Conservation (phyloP, 2,113 vertebrate genomes). For the Speoplatyrhinus poulsoni region DNA sequence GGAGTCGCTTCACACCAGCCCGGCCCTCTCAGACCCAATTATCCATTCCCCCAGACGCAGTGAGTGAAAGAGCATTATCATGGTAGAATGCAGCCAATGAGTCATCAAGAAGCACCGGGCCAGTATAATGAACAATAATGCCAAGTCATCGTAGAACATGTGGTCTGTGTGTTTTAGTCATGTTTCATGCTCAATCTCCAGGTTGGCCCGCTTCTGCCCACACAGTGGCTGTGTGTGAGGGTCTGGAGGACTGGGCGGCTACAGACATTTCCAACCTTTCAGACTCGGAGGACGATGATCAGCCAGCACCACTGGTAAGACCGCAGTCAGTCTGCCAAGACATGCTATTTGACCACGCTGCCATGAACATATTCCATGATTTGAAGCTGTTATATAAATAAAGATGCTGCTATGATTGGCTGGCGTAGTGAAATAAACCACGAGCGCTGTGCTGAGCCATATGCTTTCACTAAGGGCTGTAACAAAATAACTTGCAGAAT, state of each 20-base stretch:
- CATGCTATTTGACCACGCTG: too few relatives aligned
- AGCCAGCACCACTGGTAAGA: slow-evolving; percentile 82
- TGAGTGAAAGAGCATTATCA: slow-evolving; percentile 57
- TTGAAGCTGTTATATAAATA: too few relatives aligned
- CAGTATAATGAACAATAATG: too few relatives aligned
- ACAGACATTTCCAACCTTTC: slow-evolving; percentile 83
- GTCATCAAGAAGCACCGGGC: too few relatives aligned
- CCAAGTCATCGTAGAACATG: too few relatives aligned
- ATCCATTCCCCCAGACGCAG: slow-evolving; percentile 76
- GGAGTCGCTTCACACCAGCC: slow-evolving; percentile 73
- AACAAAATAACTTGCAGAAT: too few relatives aligned
- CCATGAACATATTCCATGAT: too few relatives aligned
- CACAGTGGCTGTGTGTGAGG: slow-evolving; percentile 83
- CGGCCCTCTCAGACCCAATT: slow-evolving; percentile 71
- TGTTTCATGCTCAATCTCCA: slow-evolving; percentile 42
- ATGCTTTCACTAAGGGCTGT: too few relatives aligned
- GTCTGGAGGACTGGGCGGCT: slow-evolving; percentile 82
- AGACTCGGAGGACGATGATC: slow-evolving; percentile 84
- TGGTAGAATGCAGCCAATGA: not conserved
- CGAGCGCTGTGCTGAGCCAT: too few relatives aligned
- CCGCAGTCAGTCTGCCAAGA: not conserved
- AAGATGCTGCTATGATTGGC: too few relatives aligned
- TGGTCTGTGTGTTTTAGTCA: not conserved
- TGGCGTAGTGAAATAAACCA: too few relatives aligned
- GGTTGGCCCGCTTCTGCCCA: slow-evolving; percentile 83